Evolutionary conservation across 2,797 vertebrate species (phyloP), one percentile per base, ranked within the genome.

Genomic region (Falco rusticolus): DNA sequence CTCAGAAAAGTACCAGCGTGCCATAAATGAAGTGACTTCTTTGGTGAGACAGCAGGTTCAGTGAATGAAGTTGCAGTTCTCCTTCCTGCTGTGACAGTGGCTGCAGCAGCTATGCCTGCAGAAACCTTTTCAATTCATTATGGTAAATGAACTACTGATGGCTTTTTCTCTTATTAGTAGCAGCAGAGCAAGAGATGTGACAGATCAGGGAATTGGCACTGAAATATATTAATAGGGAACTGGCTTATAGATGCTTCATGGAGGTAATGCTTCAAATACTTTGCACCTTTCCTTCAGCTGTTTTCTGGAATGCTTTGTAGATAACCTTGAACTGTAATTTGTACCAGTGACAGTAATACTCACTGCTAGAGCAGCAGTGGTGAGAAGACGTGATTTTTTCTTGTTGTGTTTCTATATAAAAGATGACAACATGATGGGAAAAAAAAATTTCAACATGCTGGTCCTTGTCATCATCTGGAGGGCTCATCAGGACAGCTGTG

Each of bases 1-100:
- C 29, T 98, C 98, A 19, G 96, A 98, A 90, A 97, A 97, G 81
- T 98, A 98, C 57, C 97, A 97, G 64, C 2, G 2, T 12, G 97
- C 95, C 84, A 98, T 98, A 81, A 50, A 4, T 18, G 98, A 98
- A 79, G 97, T 98, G 64, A 97, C 92, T 81, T 92, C 97, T 26
- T 80, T 81, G 63, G 97, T 98, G 84, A 97, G 95, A 92, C 64
- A 69, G 29, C 97, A 97, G 82, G 89, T 41, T 75, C 96, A 97
- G 89, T 98, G 92, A 97, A 81, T 11, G 31, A 34, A 33, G 26
- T n/a, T 2, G 2, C 15, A 64, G 13, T n/a, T 92, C 41, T 63
- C 28, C 11, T 47, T 85, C 43, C 53, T 85, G n/a, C 39, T 69
- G 20, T 33, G 39, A 65, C n/a, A 79, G 53, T 1, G 2, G 33